A percentile compares a stretch with the other conserved stretches of the same genome.
phyloP scores from a whole-genome alignment of 2,888 invertebrate species.

The Hirtodrosophila alboralis region DNA sequence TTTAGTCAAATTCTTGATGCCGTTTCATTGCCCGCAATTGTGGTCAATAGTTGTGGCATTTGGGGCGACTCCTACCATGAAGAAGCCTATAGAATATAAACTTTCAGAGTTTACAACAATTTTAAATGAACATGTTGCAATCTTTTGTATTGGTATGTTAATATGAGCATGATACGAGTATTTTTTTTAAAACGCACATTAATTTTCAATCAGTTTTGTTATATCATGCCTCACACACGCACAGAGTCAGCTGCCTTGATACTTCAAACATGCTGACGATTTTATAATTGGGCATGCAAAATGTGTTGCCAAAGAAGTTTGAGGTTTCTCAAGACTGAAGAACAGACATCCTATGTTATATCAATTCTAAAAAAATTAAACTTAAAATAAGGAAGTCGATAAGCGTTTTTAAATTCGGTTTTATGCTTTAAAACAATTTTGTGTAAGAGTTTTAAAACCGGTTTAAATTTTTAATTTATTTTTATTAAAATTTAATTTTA shows the following conservation, averaged over 20 bases:
- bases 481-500: too few relatives aligned
- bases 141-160: conserved; percentile 18
- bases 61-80: too few relatives aligned
- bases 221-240: conserved; percentile 19
- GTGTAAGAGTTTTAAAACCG: too few relatives aligned
- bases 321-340: neutral
- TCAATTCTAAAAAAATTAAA: too few relatives aligned
- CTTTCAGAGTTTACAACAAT: neutral
- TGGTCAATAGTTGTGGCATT: too few relatives aligned
- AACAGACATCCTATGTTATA: neutral
- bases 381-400: too few relatives aligned
- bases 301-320: conserved; percentile 5
- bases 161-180: conserved; percentile 24
- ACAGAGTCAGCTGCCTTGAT: too few relatives aligned
- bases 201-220: conserved; percentile 39
- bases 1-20: too few relatives aligned
- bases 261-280: conserved; percentile 30
- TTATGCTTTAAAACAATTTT: too few relatives aligned
- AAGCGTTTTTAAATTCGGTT: too few relatives aligned
- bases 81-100: neutral
- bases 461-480: too few relatives aligned
- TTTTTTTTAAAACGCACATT: conserved; percentile 26
- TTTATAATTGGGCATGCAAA: conserved; percentile 44
- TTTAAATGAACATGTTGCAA: conserved; percentile 5
- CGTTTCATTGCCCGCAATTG: too few relatives aligned